Evolutionary conservation across 1,140 invertebrate genomes (phyloP), one percentile per base, ranked within the genome.

Genomic region (Grapholita molesta): DNA sequence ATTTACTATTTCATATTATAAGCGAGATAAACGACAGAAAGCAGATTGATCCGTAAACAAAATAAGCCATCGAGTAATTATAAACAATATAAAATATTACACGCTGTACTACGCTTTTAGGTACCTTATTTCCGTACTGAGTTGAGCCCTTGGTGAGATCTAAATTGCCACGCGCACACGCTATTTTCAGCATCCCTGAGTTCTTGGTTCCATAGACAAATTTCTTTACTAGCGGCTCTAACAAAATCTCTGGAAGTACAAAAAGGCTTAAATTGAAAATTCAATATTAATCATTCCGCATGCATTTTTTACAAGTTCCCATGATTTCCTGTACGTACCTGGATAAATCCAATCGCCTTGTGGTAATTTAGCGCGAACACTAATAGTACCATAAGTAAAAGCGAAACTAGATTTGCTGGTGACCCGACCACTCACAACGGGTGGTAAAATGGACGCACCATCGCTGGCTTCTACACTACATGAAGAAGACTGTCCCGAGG

Each of bases 331-430:
- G 42, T 0, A 35, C 42, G 7, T 48, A 95, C 95, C 94, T 86
- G 96, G 96, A 93, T 95, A 97, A 0, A 97, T 70, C 96, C 96
- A 97, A 82, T 96, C 95, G 48, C 95, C 95, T 38, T 88, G 79
- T 0, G 95, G 95, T 76, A 96, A 85, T 83, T 95, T 95, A 0
- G 95, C 95, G 11, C 93, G 89, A 8, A 96, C 90, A 77, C 95
- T 93, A 2, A 96, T 92, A 57, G 91, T 91, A 8, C 95, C 95
- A 72, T 95, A 96, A 21, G 85, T 93, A 70, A 95, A 94, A n/a
- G 90, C 83, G 68, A 96, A 94, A 1, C 66, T 67, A 25, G 24
- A 15, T 35, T 92, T 85, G 32, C 92, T 92, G 0, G 93, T 94
- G 28, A 89, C 33, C 0, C 79, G 72, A 7, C 86, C 86, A 48